Conservation (phyloP, 2,888 invertebrate species). For the Nomada goodeniana region DNA sequence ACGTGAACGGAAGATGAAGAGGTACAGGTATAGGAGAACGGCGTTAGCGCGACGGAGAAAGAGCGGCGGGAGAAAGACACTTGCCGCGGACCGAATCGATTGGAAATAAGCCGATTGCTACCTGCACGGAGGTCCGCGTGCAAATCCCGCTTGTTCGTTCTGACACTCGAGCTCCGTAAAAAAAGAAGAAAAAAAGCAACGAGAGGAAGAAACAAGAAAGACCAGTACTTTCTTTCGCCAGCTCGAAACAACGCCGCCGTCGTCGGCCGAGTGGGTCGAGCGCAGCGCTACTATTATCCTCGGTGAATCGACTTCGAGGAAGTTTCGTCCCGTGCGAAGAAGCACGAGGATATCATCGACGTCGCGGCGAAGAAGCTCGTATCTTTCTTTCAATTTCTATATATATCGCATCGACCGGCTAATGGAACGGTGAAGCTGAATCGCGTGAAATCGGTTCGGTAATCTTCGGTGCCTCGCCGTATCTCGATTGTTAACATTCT, state of each 20-base stretch:
- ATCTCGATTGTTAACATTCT: background rate
- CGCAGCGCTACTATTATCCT: constrained; percentile 45
- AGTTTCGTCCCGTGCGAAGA: constrained; percentile 22
- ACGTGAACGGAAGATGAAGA: constrained; percentile 54
- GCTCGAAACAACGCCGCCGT: constrained; percentile 36
- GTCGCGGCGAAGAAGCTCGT: background rate
- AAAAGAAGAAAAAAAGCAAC: constrained; percentile 56
- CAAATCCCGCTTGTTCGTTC: constrained; percentile 70
- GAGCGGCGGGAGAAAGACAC: constrained; percentile 49
- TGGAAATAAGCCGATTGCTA: constrained; percentile 76
- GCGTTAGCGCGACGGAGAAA: constrained; percentile 29
- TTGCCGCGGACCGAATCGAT: constrained; percentile 72
- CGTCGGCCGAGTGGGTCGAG: background rate
- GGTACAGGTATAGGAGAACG: constrained; percentile 14
- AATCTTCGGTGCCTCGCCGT: constrained; percentile 1
- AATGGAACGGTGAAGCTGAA: constrained; percentile 5
- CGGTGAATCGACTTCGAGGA: constrained; percentile 51
- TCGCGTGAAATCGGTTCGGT: background rate
- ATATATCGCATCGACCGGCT: background rate
- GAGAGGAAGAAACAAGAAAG: constrained; percentile 50
- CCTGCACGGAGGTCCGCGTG: constrained; percentile 74
- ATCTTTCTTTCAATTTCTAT: background rate
- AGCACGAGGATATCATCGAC: background rate
- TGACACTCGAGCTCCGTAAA: constrained; percentile 63
- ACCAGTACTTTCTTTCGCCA: constrained; percentile 59